phyloP scores from a whole-genome alignment of 2,888 invertebrate species.

The Orthosia gothica region DNA sequence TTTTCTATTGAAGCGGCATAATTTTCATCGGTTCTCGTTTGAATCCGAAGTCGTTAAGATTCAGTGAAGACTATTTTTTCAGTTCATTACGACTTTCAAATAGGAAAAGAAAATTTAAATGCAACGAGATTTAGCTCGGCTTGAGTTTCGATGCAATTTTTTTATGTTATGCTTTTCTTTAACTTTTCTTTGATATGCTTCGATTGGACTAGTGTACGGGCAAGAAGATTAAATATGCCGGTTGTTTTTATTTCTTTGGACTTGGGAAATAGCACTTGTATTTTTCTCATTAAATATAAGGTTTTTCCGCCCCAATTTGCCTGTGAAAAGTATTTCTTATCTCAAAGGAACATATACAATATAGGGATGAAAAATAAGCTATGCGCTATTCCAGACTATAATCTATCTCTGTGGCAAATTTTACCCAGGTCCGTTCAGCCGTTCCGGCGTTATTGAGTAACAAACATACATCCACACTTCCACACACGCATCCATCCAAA shows the following conservation, averaged over 20 bases:
- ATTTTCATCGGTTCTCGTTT: slow-evolving; percentile 27
- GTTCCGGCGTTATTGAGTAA: too few relatives aligned
- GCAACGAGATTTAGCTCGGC: slow-evolving; percentile 6
- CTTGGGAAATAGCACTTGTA: neutral
- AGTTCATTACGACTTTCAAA: slow-evolving; percentile 24
- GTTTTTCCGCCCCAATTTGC: neutral
- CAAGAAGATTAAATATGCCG: neutral
- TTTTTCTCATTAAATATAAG: neutral
- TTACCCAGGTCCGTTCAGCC: too few relatives aligned
- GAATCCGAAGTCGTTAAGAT: slow-evolving; percentile 33
- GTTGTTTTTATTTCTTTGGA: neutral
- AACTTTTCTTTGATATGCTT: neutral
- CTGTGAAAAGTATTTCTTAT: too few relatives aligned
- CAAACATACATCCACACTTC: too few relatives aligned
- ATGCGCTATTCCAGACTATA: too few relatives aligned
- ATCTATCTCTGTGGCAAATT: too few relatives aligned
- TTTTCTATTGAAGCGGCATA: slow-evolving; percentile 21
- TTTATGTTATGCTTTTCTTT: neutral
- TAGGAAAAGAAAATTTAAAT: slow-evolving; percentile 17
- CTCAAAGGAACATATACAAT: too few relatives aligned
- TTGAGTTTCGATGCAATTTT: neutral
- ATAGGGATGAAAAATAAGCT: too few relatives aligned
- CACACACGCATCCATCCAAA: too few relatives aligned
- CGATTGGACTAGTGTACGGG: neutral
- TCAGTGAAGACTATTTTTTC: slow-evolving; percentile 27